A percentile compares a stretch with the other conserved stretches of the same genome.
These are phyloP conservation scores for Cottus gobio DNA, from an alignment of 2,113 vertebrate genomes.

Conservation along the genomic window DNA sequence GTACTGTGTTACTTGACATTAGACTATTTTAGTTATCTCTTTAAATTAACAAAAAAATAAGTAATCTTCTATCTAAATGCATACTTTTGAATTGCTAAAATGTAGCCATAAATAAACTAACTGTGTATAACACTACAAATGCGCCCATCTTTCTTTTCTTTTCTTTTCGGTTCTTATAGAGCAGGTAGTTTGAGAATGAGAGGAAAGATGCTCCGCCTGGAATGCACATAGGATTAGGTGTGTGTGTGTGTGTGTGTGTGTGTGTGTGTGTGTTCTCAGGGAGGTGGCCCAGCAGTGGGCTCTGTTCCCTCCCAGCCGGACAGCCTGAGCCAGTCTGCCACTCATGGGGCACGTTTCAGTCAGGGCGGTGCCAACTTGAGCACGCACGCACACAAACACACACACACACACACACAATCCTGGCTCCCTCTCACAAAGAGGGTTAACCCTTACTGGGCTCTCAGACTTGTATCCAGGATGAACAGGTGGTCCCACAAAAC, in stretches of 20 bases:
- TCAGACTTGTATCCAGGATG: slow-evolving; percentile 81
- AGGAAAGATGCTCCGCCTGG: slow-evolving; percentile 55
- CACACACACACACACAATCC: slow-evolving; percentile 20
- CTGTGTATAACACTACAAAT: neutral
- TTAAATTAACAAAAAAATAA: neutral
- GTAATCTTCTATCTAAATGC: neutral
- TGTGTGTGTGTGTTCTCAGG: slow-evolving; percentile 43
- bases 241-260: slow-evolving; percentile 27
- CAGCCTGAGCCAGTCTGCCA: slow-evolving; percentile 81
- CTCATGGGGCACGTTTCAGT: slow-evolving; percentile 79
- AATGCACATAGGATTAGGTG: slow-evolving; percentile 53
- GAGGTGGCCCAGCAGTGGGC: slow-evolving; percentile 75
- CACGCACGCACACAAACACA: slow-evolving; percentile 31
- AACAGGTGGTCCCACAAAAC: slow-evolving; percentile 84
- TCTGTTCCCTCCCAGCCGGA: slow-evolving; percentile 73
- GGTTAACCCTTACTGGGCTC: slow-evolving; percentile 81
- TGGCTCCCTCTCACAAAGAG: slow-evolving; percentile 73
- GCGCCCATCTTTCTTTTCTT: neutral
- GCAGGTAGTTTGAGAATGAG: slow-evolving; percentile 49
- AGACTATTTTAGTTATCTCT: neutral
- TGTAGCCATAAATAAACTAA: neutral
- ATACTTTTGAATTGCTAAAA: neutral
- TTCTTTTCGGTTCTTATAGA: slow-evolving; percentile 20
- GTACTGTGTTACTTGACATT: neutral
- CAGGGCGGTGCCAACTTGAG: slow-evolving; percentile 69